Conservation (phyloP, 2,113 vertebrate genomes). For the Apaloderma vittatum region DNA sequence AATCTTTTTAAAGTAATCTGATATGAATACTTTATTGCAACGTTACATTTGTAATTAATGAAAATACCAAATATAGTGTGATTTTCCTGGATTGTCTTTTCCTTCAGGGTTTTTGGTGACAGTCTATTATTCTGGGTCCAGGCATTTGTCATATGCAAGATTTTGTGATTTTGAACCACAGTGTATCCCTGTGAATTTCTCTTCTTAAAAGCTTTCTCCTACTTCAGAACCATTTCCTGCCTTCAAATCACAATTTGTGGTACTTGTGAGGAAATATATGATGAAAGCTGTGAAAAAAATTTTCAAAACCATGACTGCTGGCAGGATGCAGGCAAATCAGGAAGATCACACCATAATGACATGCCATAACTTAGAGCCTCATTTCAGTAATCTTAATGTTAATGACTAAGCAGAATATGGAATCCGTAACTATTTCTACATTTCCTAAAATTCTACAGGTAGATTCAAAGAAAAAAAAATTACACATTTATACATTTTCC, state of each 20-base stretch:
- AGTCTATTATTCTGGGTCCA: neutral
- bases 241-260: neutral
- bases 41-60: neutral
- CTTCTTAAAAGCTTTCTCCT: neutral
- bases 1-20: neutral
- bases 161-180: neutral
- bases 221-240: neutral
- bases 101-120: neutral
- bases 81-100: neutral
- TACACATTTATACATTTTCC: neutral
- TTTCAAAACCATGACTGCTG: neutral
- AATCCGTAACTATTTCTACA: neutral
- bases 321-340: neutral
- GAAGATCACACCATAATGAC: accelerated
- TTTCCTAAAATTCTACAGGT: neutral
- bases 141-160: neutral
- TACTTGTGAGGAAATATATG: neutral
- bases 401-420: neutral
- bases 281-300: neutral
- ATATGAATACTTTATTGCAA: neutral
- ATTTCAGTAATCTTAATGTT: neutral
- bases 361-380: neutral
- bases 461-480: neutral
- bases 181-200: neutral
- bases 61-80: neutral